Evolutionary conservation across 2,888 invertebrate species (phyloP), one percentile per base, ranked within the genome.

Genomic region (Brachypalpus laphriformis): DNA sequence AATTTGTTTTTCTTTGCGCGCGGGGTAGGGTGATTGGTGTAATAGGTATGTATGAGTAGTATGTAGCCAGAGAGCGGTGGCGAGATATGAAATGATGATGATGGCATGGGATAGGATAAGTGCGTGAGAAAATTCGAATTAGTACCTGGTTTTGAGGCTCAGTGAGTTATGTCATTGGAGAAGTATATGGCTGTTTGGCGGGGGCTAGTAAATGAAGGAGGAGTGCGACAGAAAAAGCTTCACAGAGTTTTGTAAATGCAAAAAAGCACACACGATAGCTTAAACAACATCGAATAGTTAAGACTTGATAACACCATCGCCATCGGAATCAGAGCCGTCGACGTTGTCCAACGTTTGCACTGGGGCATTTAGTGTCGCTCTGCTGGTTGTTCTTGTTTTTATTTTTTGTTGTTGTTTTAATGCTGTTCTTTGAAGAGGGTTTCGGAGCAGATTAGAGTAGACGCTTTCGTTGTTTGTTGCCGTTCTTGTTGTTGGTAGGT

Each of bases 91-190:
- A 66, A 40, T 54, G 54, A 71, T 65, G 54, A 71, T 65, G 75
- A 80, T 37, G 56, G 54, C 51, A 34, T 18, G 42, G 51, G 61
- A 65, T 76, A 70, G 63, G 75, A 75, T 75, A 76, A 81, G 75
- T 81, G 85, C 85, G 85, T 85, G 81, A 81, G 81, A 85, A 80
- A 81, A 81, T 81, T 75, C 63, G 81, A 76, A 76, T 80, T 80
- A 25, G 3, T 25, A 81, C 81, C 70, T 85, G 75, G 45, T 40
- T 40, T 37, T 49, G 77, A 22, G 68, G 61, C 68, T 83, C 47
- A 37, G 54, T 74, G 78, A 74, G 74, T 80, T 83, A 70, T 81
- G 83, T 83, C 72, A 78, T 63, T 72, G 25, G 49, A 47, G 54
- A 66, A 66, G 74, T 65, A 42, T 49, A 59, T 59, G 22, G 31